Evolutionary conservation across 2,797 vertebrate genomes (phyloP), one percentile per base, ranked within the genome.

Genomic region (Tachyglossus aculeatus): DNA sequence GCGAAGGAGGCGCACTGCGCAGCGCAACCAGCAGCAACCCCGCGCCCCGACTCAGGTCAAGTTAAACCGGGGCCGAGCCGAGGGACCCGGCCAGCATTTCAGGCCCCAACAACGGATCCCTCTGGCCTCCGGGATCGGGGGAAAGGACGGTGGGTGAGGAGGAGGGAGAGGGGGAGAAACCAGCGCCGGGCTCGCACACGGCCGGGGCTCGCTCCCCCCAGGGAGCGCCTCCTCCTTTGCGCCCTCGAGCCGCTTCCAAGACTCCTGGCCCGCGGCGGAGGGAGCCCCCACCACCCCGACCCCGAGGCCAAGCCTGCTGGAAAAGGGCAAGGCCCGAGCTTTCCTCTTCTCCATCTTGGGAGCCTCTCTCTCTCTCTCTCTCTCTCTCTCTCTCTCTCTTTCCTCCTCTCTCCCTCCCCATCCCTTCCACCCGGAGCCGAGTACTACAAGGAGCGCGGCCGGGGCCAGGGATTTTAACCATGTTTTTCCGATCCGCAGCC

Each of bases 391-490:
- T 3, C 40, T n/a, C n/a, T n/a, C 21, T 18, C 45, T 0, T 19
- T 0, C 2, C 1, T 10, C 31, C 9, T 31, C 9, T 3, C 5
- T 11, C n/a, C 68, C 0, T 1, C 1, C 1, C 56, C 32, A 34
- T 8, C 31, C 8, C 24, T 19, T 6, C 57, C 45, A 48, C 45
- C 45, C 45, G 31, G 45, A 48, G 27, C 45, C 31, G 45, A 48
- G 45, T 40, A 43, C 27, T 24, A 24, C 24, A 48, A 29, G 45
- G 45, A 48, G 45, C 45, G n/a, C 18, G 45, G 24, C 45, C 61
- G 61, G 59, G 70, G 73, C 72, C 37, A 52, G 61, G 80, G 80
- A 80, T 76, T 87, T 75, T 80, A 67, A 76, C 72, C 73, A 51
- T 48, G 47, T 63, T 70, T 66, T 62, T 71, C 52, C 73, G 74